These are phyloP conservation scores for Manduca sexta DNA, from an alignment of 1,140 invertebrate species.

Conservation along the genomic window DNA sequence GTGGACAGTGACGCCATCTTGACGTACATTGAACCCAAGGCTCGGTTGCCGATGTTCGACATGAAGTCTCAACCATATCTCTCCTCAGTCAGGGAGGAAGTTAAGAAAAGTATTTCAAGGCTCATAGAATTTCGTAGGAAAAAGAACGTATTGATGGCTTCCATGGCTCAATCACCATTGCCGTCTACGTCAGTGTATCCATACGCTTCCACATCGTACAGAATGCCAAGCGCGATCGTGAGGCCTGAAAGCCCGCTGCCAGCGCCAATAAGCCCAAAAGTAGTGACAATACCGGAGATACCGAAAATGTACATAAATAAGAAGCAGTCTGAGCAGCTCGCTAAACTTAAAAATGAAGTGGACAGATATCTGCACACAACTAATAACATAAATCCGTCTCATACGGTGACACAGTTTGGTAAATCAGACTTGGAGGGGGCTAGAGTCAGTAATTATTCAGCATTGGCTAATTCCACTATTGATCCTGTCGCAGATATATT, in stretches of 20 bases:
- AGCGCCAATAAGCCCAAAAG: conserved; percentile 12
- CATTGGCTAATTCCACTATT: too few relatives aligned
- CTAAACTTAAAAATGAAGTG: conserved; percentile 14
- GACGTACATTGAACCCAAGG: neutral
- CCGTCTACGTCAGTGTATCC: too few relatives aligned
- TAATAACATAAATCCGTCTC: neutral
- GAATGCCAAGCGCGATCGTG: conserved; percentile 1
- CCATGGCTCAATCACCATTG: neutral
- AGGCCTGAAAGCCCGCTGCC: conserved; percentile 4
- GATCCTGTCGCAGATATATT: too few relatives aligned
- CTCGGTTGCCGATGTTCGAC: neutral
- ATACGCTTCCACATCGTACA: neutral
- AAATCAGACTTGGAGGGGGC: neutral
- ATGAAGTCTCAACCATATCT: neutral
- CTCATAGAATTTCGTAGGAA: conserved; percentile 41
- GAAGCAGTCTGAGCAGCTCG: conserved; percentile 21
- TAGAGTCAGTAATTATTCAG: too few relatives aligned
- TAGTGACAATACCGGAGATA: conserved; percentile 19
- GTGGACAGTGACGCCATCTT: neutral
- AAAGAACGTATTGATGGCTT: conserved; percentile 11
- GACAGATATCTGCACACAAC: conserved; percentile 9
- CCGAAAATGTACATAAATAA: conserved; percentile 33
- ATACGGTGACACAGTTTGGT: neutral
- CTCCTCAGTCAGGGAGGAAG: conserved; percentile 19
- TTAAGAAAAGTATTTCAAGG: conserved; percentile 41